Evolutionary conservation across 2,113 vertebrate genomes (phyloP), one percentile per base, ranked within the genome.

Genomic region (Osmerus eperlanus): DNA sequence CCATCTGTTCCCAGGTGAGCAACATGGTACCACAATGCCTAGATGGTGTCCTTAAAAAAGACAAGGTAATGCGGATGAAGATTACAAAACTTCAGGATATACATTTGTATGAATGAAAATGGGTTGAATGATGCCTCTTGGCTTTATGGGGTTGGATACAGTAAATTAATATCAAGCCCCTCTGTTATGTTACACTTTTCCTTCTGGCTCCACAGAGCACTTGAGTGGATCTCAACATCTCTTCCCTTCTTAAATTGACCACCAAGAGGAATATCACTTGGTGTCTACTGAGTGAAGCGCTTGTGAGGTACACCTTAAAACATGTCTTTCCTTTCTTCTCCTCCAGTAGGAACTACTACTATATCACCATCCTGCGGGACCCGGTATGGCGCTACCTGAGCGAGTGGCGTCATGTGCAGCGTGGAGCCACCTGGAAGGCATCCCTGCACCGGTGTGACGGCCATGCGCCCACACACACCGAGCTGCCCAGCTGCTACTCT

Each of bases 361-460:
- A 99, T 59, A 98, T 99, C 81, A 99, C 97, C 58, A 98, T 99
- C 81, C 89, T 99, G 80, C 92, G 97, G 74, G 96, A 99, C 82
- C 97, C 97, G 0, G 96, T 99, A 19, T 98, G 95, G 15, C 94
- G 97, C 0, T 98, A 96, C 89, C 83, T 99, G 80, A 99, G 97
- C 0, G 97, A 99, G 75, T 99, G 97, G 97, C 92, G 97, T 65
- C 97, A 99, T 0, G 97, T 99, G 41, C 97, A 99, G 79, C 93
- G 97, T 0, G 97, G 97, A 1, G 97, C 97, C 0, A 99, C 97
- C 0, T 99, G 97, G 97, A 99, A 97, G 71, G 96, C 97, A 0
- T 99, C 97, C 0, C 85, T 97, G 79, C 97, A 99, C 0, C 93
- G 97, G 74, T 99, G 97, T 0, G 96, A 98, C 0, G 97, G 97